These are phyloP conservation scores for Gandaritis pyraliata DNA, from an alignment of 2,888 invertebrate species.

Conservation along the genomic window DNA sequence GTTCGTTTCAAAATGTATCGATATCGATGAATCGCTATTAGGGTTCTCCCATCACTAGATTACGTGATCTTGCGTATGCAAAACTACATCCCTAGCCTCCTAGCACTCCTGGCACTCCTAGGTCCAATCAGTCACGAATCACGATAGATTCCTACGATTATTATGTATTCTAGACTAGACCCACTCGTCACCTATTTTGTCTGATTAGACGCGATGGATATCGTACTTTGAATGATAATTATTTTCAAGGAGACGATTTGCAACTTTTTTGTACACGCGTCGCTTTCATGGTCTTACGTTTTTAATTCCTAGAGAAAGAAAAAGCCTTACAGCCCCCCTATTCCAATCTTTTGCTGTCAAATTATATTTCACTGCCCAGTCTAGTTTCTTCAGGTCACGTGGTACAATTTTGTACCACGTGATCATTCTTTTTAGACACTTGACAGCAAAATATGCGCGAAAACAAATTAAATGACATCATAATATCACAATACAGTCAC, in stretches of 20 bases:
- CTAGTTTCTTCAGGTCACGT: too few species aligned
- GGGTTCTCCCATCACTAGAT: constrained; percentile 48
- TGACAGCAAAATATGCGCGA: too few species aligned
- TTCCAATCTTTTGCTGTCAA: too few species aligned
- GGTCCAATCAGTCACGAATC: constrained; percentile 69
- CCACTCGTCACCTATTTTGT: constrained; percentile 20
- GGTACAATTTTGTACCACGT: too few species aligned
- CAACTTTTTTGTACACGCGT: background rate
- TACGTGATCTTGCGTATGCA: constrained; percentile 70
- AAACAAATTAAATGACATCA: too few species aligned
- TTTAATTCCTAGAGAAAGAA: too few species aligned
- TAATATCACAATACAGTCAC: too few species aligned
- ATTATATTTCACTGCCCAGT: too few species aligned
- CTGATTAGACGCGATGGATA: constrained; percentile 14
- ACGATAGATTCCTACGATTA: constrained; percentile 46
- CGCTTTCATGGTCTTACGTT: too few species aligned
- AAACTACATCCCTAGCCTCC: constrained; percentile 59
- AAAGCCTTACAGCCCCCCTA: too few species aligned
- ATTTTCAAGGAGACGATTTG: constrained; percentile 6
- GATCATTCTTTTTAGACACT: too few species aligned
- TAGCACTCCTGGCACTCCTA: constrained; percentile 41
- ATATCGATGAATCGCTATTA: constrained; percentile 30
- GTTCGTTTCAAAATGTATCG: constrained; percentile 35
- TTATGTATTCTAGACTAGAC: constrained; percentile 28
- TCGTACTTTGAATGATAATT: constrained; percentile 16